Conservation (phyloP, 2,113 vertebrate species). For the Paraplagusia blochii region DNA sequence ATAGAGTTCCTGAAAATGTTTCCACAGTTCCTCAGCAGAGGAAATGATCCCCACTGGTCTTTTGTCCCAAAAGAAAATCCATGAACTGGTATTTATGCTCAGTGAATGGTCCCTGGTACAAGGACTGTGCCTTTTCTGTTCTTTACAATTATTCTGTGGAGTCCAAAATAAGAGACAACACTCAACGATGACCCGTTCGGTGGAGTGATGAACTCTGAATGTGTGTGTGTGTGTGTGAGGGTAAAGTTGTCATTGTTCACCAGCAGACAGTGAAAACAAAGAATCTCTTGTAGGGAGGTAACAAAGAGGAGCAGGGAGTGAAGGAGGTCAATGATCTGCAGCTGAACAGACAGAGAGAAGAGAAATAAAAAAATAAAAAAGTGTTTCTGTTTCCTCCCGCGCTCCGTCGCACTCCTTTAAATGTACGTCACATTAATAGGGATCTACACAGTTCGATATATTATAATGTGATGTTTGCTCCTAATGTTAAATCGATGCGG, state of each 20-base stretch:
- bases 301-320: conserved; percentile 20
- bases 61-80: too few species aligned
- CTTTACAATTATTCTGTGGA: too few species aligned
- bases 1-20: too few species aligned
- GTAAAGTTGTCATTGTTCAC: conserved; percentile 10
- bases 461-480: conserved; percentile 73
- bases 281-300: conserved; percentile 17
- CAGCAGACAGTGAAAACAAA: conserved; percentile 11
- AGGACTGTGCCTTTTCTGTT: too few species aligned
- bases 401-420: conserved; percentile 57
- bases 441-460: conserved; percentile 70
- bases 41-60: too few species aligned
- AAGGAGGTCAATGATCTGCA: too few species aligned
- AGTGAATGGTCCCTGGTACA: too few species aligned
- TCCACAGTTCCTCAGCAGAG: too few species aligned
- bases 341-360: neutral
- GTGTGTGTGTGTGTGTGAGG: neutral
- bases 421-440: conserved; percentile 66
- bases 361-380: neutral
- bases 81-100: too few species aligned
- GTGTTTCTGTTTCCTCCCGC: conserved; percentile 37
- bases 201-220: too few species aligned
- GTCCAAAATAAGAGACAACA: too few species aligned
- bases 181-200: too few species aligned
- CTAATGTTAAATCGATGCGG: conserved; percentile 79